Evolutionary conservation across 2,888 invertebrate species (phyloP), one percentile per base, ranked within the genome.

Genomic region (Endomychus coccineus): DNA sequence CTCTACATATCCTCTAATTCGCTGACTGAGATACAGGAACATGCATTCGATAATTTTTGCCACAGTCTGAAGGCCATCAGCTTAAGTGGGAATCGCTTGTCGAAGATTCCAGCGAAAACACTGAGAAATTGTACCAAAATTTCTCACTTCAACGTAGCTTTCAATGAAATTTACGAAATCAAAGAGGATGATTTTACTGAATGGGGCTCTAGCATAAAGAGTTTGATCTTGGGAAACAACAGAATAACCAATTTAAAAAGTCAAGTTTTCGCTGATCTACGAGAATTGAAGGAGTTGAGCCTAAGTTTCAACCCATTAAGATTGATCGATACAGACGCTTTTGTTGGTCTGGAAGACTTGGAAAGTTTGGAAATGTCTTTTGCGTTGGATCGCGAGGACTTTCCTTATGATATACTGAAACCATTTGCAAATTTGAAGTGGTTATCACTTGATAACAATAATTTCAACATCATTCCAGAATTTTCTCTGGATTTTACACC

Each of bases 281-380:
- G 77, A 45, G 77, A 83, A 48, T 73, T 95, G 49, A 83, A 83
- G 55, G 91, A 92, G 66, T 76, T 95, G 46, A 88, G 87, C 67
- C 69, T 95, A 47, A 91, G 91, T 59, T 90, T 92, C 66, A 95
- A 95, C 66, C 83, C 86, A 56, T 75, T 95, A 45, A 78, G 80
- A 51, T 80, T 83, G 55, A 76, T 94, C 48, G 84, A 88, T 58
- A 77, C 80, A 15, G 77, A 83, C 56, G 82, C 88, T 11, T 88
- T 92, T 60, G 73, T 75, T 39, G 84, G 85, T 52, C 72, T 90
- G 40, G 79, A 82, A 19, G 74, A 77, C 34, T 67, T 92, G 33
- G 84, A 86, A 62, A 84, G 84, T 43, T 68, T 92, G 22, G 91
- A 91, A 63, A 74, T 90, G 34, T 89, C 90, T 43, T 88, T 88